Base-by-base conservation (phyloP, 1,140 invertebrate genomes). In the Neuroterus valhalla region DNA sequence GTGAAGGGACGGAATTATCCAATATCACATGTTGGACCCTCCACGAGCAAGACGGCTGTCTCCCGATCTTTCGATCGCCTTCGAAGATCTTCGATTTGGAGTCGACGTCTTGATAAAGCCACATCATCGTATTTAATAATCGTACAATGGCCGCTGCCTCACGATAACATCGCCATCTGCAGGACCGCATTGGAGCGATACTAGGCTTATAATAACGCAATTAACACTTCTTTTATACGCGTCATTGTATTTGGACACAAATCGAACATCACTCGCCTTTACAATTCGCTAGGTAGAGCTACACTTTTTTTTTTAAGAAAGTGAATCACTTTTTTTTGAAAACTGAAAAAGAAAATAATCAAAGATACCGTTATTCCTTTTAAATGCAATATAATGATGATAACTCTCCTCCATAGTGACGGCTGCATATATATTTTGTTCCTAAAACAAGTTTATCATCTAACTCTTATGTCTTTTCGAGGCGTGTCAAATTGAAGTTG, bases 41-140 rank as follows among this genome's bases (percentile, higher is more conserved):
- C 82, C 79, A 73, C 74, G 78, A 52, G 75, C 75, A 76, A 78
- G 73, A 76, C 74, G 75, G 68, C 74, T 38, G 75, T 79, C 77
- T 77, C 67, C 72, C 72, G 76, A 77, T 74, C 75, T 75, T 70
- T 17, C 75, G 38, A 74, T 74, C 73, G 66, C 66, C 68, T 50
- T 68, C 5, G 0, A 38, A 38, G 31, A 38, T 70, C 62, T 26
- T 69, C 75, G 74, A 78, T 80, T 74, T 76, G 70, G 72, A 77
- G 81, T 81, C 74, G 75, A 79, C 82, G 72, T 83, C 80, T 78
- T 77, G 76, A 83, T 83, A 77, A 73, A 86, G 83, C 84, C 80
- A 80, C 83, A 85, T 86, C 83, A 86, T 85, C 83, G 80, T 80
- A 83, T 85, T 85, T 86, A 85, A 85, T 86, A 85, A 85, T 83